These are phyloP conservation scores for Leuctra nigra DNA, from an alignment of 2,888 invertebrate genomes.

Conservation along the genomic window DNA sequence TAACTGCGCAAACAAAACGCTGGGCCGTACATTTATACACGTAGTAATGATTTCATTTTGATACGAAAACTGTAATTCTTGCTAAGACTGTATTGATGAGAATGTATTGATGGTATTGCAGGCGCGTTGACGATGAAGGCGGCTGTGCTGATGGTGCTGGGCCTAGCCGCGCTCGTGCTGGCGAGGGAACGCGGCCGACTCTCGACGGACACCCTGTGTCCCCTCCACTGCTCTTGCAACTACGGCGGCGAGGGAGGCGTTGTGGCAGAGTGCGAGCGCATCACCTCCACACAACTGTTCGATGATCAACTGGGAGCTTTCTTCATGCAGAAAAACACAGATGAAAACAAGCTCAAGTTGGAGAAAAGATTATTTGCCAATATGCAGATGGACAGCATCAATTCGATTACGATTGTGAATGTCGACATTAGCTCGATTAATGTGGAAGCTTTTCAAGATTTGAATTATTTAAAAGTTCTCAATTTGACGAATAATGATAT, in stretches of 20 bases:
- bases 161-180: no score
- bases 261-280: background rate
- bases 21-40: no score
- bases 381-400: background rate
- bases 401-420: background rate
- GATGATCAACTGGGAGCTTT: background rate
- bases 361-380: background rate
- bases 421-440: background rate
- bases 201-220: no score
- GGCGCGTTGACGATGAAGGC: background rate
- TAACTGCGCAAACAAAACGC: no score
- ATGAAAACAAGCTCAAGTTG: background rate
- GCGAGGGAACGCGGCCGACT: no score
- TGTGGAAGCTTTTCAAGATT: background rate
- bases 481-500: background rate
- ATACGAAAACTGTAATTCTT: no score
- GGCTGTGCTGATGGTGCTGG: no score
- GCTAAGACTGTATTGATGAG: no score
- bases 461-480: background rate
- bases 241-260: background rate
- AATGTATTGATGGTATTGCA: background rate
- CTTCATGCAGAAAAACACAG: background rate
- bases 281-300: background rate
- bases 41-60: no score
- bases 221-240: background rate